These are phyloP conservation scores for Ceratitis capitata DNA, from an alignment of 1,140 invertebrate genomes.

Conservation along the genomic window DNA sequence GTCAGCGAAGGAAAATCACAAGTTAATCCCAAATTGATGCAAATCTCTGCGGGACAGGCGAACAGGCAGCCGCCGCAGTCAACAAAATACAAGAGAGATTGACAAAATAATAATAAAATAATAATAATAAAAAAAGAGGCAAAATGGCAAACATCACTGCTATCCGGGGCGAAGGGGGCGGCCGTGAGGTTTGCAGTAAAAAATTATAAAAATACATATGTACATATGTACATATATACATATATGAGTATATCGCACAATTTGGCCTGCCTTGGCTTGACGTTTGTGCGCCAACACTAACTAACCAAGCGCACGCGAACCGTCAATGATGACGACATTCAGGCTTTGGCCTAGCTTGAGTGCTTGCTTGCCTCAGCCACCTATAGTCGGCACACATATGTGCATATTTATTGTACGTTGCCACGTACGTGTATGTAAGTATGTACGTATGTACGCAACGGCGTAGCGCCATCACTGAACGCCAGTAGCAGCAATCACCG, in stretches of 20 bases:
- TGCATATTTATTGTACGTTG: too few relatives aligned
- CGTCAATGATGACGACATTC: slow-evolving; percentile 1
- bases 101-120: background rate
- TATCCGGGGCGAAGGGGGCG: background rate
- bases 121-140: too few relatives aligned
- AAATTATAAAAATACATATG: background rate
- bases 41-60: slow-evolving; percentile 29
- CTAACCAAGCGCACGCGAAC: background rate
- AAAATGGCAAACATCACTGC: background rate
- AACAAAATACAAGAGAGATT: background rate
- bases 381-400: background rate
- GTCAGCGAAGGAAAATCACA: slow-evolving; percentile 23
- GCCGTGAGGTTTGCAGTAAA: background rate
- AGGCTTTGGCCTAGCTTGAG: background rate
- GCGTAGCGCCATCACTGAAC: background rate
- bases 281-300: background rate
- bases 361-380: background rate
- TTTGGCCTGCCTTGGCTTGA: background rate
- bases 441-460: background rate
- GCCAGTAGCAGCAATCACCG: background rate
- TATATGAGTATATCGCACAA: background rate
- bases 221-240: background rate
- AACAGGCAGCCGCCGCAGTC: slow-evolving; percentile 11
- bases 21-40: slow-evolving; percentile 34
- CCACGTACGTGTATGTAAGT: too few relatives aligned